A percentile compares a stretch with the other conserved stretches of the same genome.
Conservation (phyloP, 2,888 invertebrate species). For the Microplitis deprimator region DNA sequence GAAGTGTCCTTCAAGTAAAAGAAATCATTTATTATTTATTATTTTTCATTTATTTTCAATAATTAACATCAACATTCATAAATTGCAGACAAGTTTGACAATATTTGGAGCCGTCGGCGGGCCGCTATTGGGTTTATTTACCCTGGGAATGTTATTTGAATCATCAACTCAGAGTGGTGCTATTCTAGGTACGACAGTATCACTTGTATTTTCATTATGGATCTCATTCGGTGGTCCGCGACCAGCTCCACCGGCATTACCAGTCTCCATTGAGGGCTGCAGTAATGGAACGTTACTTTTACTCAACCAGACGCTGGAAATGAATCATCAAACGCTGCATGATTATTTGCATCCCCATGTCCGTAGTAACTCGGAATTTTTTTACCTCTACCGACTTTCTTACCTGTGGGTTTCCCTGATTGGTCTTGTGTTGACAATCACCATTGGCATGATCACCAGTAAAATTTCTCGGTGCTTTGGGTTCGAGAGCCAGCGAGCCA, state of each 20-base stretch:
- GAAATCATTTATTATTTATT: neutral
- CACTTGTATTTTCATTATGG: constrained; percentile 83
- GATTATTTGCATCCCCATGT: neutral
- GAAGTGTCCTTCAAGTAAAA: constrained; percentile 83
- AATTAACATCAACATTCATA: neutral
- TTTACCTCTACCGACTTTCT: constrained; percentile 64
- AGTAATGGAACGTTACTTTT: constrained; percentile 16
- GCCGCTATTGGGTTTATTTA: constrained; percentile 88
- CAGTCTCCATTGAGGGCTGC: constrained; percentile 77
- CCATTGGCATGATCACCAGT: constrained; percentile 78
- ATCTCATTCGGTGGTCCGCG: constrained; percentile 88
- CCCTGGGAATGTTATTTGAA: constrained; percentile 87
- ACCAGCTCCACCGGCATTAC: constrained; percentile 75
- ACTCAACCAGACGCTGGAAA: neutral
- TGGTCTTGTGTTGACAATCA: constrained; percentile 81
- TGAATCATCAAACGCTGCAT: neutral
- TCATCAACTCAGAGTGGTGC: constrained; percentile 83
- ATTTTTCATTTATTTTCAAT: neutral
- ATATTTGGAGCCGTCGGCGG: constrained; percentile 92
- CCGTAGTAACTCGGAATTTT: constrained; percentile 50
- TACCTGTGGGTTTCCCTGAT: constrained; percentile 92
- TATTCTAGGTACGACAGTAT: constrained; percentile 76
- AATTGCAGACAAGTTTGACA: constrained; percentile 78
- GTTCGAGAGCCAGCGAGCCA: constrained; percentile 31
- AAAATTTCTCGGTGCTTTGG: constrained; percentile 46